A percentile compares a stretch with the other conserved stretches of the same genome.
phyloP scores from a whole-genome alignment of 1,140 invertebrate species.

The Drosophila seguyi region DNA sequence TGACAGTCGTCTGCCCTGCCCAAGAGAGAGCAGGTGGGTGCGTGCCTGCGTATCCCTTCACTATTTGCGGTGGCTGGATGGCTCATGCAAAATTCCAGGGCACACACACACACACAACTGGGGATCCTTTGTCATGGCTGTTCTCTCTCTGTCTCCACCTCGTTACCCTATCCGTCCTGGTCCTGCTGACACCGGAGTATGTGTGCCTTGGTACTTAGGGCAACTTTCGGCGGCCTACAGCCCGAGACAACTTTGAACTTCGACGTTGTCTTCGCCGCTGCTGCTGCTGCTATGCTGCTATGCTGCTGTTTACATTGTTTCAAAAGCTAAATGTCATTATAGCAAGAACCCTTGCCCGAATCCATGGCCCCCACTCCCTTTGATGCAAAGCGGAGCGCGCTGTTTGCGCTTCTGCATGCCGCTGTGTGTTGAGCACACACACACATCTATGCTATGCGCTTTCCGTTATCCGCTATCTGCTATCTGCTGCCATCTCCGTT shows the following conservation, averaged over 20 bases:
- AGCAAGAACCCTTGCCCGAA: constrained; percentile 50
- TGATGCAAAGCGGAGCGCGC: constrained; percentile 66
- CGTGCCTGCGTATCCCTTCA: constrained; percentile 25
- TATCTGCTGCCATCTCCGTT: constrained; percentile 53
- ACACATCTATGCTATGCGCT: constrained; percentile 56
- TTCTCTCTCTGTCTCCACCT: background rate
- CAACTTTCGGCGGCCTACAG: constrained; percentile 76
- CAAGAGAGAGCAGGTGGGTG: constrained; percentile 15
- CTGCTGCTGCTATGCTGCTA: constrained; percentile 21
- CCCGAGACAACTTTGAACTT: constrained; percentile 74
- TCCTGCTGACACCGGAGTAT: constrained; percentile 12
- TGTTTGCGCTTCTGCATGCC: constrained; percentile 74
- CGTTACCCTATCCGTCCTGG: background rate
- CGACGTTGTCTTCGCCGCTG: constrained; percentile 54
- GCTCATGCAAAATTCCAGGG: constrained; percentile 77
- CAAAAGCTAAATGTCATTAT: constrained; percentile 83
- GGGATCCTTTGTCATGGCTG: constrained; percentile 32
- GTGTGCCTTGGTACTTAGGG: constrained; percentile 63
- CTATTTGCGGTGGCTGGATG: constrained; percentile 73
- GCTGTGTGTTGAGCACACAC: constrained; percentile 57
- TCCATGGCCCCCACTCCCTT: constrained; percentile 12
- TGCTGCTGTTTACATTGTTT: constrained; percentile 77
- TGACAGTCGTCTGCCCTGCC: constrained; percentile 4
- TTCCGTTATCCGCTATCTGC: constrained; percentile 35
- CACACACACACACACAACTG: constrained; percentile 55